A percentile compares a stretch with the other conserved stretches of the same genome.
These are phyloP conservation scores for Donacobius atricapilla DNA, from an alignment of 2,113 vertebrate species.

Conservation along the genomic window DNA sequence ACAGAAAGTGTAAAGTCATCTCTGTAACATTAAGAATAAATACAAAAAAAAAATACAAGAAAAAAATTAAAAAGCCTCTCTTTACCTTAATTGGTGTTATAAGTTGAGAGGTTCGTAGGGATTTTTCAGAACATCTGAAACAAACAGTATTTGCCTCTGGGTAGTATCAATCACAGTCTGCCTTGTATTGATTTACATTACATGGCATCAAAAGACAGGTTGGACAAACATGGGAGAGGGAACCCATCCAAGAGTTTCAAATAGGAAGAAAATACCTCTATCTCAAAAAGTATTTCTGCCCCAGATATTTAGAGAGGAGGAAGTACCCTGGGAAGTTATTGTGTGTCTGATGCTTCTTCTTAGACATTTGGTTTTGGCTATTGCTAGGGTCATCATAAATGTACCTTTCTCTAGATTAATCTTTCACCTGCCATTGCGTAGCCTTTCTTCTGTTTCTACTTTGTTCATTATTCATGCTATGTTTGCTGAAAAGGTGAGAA, in stretches of 20 bases:
- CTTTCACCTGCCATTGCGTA: neutral
- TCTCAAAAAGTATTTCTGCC: neutral
- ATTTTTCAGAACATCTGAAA: neutral
- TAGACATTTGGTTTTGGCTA: neutral
- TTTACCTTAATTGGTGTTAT: neutral
- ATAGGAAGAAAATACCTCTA: neutral
- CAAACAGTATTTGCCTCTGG: neutral
- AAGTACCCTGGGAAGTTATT: neutral
- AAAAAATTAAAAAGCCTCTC: accelerated
- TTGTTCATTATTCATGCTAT: neutral
- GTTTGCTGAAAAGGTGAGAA: neutral
- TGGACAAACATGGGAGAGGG: neutral
- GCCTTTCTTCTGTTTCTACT: neutral
- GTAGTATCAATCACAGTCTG: neutral
- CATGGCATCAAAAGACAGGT: neutral
- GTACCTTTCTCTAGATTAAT: neutral
- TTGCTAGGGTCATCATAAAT: neutral
- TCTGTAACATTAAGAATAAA: neutral
- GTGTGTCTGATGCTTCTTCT: neutral
- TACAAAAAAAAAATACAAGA: neutral
- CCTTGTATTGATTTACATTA: neutral
- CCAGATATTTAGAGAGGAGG: neutral
- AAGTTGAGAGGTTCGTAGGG: neutral
- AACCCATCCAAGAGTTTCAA: neutral
- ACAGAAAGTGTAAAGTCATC: neutral